These are phyloP conservation scores for Microtus oregoni DNA, from an alignment of 2,113 vertebrate genomes.

Conservation along the genomic window DNA sequence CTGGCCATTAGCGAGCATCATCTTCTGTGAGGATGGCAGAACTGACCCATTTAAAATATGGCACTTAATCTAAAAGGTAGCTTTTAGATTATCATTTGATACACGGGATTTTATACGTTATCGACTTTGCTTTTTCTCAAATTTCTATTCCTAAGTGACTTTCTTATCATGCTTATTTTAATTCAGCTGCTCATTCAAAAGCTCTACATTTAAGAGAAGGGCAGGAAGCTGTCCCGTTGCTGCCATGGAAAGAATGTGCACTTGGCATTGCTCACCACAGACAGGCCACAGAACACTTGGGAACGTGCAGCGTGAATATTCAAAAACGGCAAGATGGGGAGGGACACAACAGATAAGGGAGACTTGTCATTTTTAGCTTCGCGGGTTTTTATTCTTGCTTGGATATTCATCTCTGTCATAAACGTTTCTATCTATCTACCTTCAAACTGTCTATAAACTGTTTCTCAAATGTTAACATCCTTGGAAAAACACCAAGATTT, in stretches of 20 bases:
- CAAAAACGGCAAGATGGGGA: neutral
- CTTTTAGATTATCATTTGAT: neutral
- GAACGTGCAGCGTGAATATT: slow-evolving; percentile 62
- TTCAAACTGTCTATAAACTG: neutral
- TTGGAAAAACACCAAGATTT: slow-evolving; percentile 6
- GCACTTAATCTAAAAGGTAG: neutral
- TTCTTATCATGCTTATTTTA: slow-evolving; percentile 68
- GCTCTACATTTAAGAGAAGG: slow-evolving; percentile 40
- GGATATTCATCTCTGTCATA: neutral
- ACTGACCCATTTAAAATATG: neutral
- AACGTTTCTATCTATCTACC: neutral
- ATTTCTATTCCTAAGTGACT: slow-evolving; percentile 35
- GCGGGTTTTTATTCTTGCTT: neutral
- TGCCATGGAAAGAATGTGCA: slow-evolving; percentile 45
- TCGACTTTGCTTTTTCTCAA: slow-evolving; percentile 49
- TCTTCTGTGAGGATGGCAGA: neutral
- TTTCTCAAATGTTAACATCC: neutral
- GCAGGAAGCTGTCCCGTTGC: neutral
- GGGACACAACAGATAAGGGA: neutral
- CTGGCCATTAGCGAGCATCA: neutral
- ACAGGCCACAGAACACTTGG: slow-evolving; percentile 55
- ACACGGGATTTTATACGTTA: neutral
- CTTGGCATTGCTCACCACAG: slow-evolving; percentile 27
- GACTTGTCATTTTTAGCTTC: slow-evolving; percentile 14
- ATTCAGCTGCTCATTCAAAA: slow-evolving; percentile 52